phyloP scores from a whole-genome alignment of 2,888 invertebrate genomes.

The Cheilosia pagana region DNA sequence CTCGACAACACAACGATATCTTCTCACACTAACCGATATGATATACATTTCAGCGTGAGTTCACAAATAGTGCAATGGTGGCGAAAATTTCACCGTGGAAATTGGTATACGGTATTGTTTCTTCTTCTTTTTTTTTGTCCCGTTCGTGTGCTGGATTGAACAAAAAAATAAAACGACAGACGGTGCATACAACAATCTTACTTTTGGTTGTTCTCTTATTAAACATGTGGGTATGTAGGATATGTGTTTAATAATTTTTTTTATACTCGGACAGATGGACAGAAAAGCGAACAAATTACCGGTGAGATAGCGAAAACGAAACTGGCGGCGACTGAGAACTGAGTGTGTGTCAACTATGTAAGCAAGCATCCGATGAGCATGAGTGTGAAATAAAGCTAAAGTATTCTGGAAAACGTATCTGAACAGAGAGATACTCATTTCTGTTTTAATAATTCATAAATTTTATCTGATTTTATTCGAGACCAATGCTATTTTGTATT shows the following conservation, averaged over 20 bases:
- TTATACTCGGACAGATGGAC: conserved; percentile 59
- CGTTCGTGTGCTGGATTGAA: conserved; percentile 24
- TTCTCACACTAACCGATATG: conserved; percentile 50
- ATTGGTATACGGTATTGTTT: conserved; percentile 6
- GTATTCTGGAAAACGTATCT: conserved; percentile 63
- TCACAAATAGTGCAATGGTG: conserved; percentile 68
- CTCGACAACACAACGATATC: conserved; percentile 57
- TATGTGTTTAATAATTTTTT: conserved; percentile 38
- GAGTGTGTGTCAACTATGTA: conserved; percentile 43
- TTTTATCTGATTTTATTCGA: conserved; percentile 22
- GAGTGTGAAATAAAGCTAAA: conserved; percentile 47
- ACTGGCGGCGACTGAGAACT: conserved; percentile 5
- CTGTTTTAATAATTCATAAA: conserved; percentile 47
- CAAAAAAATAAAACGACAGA: conserved; percentile 22
- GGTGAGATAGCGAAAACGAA: conserved; percentile 51
- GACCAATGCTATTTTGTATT: conserved; percentile 27
- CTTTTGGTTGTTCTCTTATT: conserved; percentile 23
- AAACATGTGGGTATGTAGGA: neutral
- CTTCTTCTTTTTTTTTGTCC: conserved; percentile 7
- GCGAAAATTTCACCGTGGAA: conserved; percentile 62
- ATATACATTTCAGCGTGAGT: conserved; percentile 65
- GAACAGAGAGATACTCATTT: conserved; percentile 42
- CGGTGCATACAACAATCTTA: conserved; percentile 3
- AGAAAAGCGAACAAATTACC: conserved; percentile 59
- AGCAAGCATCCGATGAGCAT: conserved; percentile 45